Conservation (phyloP, 2,797 vertebrate species). For the Spinus olivaceus region DNA sequence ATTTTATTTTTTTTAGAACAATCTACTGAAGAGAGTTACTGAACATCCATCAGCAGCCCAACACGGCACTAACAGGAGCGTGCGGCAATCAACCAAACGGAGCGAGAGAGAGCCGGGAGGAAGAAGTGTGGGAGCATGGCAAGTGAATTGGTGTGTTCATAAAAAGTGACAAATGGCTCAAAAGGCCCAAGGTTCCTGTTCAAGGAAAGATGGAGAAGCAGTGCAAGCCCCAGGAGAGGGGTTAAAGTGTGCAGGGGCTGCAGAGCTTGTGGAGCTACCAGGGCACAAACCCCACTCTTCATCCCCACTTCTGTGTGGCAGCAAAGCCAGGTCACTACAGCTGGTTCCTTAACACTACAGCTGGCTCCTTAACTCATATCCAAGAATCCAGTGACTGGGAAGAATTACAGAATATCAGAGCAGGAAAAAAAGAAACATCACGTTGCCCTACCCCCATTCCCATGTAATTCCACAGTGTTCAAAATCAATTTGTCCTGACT, state of each 20-base stretch:
- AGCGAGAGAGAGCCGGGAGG: background rate
- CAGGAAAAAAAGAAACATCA: background rate
- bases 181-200: constrained; percentile 14
- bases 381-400: background rate
- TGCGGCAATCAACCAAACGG: constrained; percentile 26
- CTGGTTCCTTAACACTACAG: background rate
- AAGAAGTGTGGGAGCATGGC: background rate
- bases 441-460: background rate
- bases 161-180: constrained; percentile 25
- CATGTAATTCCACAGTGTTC: background rate
- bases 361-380: background rate
- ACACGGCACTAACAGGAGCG: background rate
- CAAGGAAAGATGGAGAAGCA: background rate
- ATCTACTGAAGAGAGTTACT: constrained; percentile 30
- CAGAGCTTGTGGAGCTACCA: background rate
- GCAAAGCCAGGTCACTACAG: background rate
- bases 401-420: background rate
- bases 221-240: background rate
- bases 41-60: constrained; percentile 50
- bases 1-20: background rate
- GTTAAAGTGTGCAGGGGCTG: background rate
- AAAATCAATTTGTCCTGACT: background rate
- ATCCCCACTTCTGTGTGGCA: background rate
- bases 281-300: background rate
- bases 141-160: constrained; percentile 18